phyloP scores from a whole-genome alignment of 2,888 invertebrate species.

The Thymelicus lineola region DNA sequence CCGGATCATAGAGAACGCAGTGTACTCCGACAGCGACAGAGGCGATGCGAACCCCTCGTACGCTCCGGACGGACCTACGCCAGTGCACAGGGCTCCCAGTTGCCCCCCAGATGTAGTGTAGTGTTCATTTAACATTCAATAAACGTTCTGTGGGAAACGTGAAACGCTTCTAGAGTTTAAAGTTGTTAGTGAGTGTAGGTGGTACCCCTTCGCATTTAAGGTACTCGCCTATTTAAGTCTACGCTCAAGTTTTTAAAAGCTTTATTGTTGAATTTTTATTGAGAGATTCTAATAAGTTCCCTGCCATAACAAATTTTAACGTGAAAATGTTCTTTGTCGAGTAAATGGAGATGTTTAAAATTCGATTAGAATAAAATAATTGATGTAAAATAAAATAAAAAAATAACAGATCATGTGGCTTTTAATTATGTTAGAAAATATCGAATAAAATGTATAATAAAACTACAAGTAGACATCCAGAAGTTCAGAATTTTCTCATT shows the following conservation, averaged over 20 bases:
- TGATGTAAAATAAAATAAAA: constrained; percentile 69
- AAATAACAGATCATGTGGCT: constrained; percentile 32
- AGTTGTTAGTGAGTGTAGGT: constrained; percentile 77
- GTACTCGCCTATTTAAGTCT: constrained; percentile 78
- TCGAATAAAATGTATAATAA: too few species aligned
- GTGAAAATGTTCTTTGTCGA: constrained; percentile 66
- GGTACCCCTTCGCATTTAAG: constrained; percentile 71
- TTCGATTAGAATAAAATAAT: constrained; percentile 68
- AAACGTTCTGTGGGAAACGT: constrained; percentile 80
- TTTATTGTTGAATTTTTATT: constrained; percentile 81
- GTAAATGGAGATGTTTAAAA: constrained; percentile 67
- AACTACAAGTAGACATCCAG: too few species aligned
- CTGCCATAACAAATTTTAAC: constrained; percentile 68
- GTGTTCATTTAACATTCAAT: constrained; percentile 57
- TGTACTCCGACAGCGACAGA: constrained; percentile 72
- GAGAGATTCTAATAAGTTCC: constrained; percentile 77
- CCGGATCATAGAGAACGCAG: constrained; percentile 81
- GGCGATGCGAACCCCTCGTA: constrained; percentile 79
- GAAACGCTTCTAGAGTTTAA: constrained; percentile 82
- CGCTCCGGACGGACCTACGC: constrained; percentile 77
- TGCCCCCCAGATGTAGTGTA: constrained; percentile 66
- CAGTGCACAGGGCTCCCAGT: constrained; percentile 65
- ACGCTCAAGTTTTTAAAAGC: constrained; percentile 83
- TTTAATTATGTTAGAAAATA: constrained; percentile 21
- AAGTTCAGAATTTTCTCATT: too few species aligned